Conservation (phyloP, 1,140 invertebrate species). For the Aplysia californica region DNA sequence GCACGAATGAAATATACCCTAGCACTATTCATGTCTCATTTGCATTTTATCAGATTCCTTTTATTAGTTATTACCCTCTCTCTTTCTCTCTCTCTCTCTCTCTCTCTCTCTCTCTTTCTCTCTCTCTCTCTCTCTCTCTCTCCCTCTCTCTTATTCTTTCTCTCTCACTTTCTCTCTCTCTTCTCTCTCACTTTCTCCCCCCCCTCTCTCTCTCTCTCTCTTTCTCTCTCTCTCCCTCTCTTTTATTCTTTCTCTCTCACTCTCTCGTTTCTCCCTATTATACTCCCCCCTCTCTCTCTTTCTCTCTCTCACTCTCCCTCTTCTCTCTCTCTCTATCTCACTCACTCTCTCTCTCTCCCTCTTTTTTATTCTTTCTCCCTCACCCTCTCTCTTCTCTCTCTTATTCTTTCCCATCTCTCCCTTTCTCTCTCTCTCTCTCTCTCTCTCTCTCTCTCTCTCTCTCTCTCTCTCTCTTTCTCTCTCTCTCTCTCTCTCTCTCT, state of each 20-base stretch:
- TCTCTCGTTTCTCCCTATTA: no score
- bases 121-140: conserved; percentile 6
- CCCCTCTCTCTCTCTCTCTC: no score
- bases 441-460: conserved; percentile 17
- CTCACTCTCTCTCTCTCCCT: conserved; percentile 3
- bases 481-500: not conserved
- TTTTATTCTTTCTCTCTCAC: no score
- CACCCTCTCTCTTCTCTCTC: not conserved
- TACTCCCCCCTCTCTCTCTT: no score
- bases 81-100: conserved; percentile 5
- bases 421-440: not conserved
- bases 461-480: not conserved
- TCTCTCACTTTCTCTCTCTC: not conserved
- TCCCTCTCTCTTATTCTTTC: not conserved
- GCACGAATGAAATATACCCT: no score
- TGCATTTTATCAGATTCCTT: no score
- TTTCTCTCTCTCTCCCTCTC: no score
- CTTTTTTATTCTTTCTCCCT: not conserved
- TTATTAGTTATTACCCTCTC: no score
- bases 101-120: conserved; percentile 5
- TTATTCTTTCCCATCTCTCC: not conserved
- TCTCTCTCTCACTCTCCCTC: no score
- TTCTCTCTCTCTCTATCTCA: no score
- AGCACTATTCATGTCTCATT: no score
- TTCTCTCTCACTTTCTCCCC: not conserved